Conservation (phyloP, 2,888 invertebrate genomes). For the Cephus runcator region DNA sequence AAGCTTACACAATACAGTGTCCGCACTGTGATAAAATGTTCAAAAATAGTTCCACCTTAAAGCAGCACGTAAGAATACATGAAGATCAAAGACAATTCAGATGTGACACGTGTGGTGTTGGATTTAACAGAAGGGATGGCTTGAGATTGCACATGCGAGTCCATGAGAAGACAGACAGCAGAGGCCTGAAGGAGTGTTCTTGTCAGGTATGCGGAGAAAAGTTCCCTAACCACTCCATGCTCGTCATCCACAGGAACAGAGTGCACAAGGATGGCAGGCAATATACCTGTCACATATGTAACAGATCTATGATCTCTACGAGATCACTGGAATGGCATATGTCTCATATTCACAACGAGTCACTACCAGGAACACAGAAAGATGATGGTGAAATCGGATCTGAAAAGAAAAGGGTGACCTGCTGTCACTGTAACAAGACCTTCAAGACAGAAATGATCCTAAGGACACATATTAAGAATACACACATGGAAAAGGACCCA, state of each 20-base stretch:
- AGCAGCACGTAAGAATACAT: conserved; percentile 61
- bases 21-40: conserved; percentile 64
- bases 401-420: conserved; percentile 55
- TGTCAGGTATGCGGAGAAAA: conserved; percentile 63
- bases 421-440: conserved; percentile 58
- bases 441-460: conserved; percentile 63
- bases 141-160: conserved; percentile 59
- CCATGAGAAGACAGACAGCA: conserved; percentile 58
- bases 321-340: conserved; percentile 61
- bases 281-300: conserved; percentile 61
- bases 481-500: conserved; percentile 60
- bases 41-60: conserved; percentile 61
- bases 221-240: conserved; percentile 61
- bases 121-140: conserved; percentile 61
- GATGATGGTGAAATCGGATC: conserved; percentile 31
- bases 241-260: conserved; percentile 61
- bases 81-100: conserved; percentile 62
- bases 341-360: conserved; percentile 60
- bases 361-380: conserved; percentile 41
- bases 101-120: conserved; percentile 61
- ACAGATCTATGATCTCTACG: conserved; percentile 60
- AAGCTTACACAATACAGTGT: conserved; percentile 60
- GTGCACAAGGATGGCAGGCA: conserved; percentile 60
- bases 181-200: conserved; percentile 60
- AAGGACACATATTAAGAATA: conserved; percentile 61